Percentiles rank a stretch among this genome's conserved stretches.
These are phyloP conservation scores for Drosophila yooni DNA, from an alignment of 2,888 invertebrate genomes.

Conservation along the genomic window DNA sequence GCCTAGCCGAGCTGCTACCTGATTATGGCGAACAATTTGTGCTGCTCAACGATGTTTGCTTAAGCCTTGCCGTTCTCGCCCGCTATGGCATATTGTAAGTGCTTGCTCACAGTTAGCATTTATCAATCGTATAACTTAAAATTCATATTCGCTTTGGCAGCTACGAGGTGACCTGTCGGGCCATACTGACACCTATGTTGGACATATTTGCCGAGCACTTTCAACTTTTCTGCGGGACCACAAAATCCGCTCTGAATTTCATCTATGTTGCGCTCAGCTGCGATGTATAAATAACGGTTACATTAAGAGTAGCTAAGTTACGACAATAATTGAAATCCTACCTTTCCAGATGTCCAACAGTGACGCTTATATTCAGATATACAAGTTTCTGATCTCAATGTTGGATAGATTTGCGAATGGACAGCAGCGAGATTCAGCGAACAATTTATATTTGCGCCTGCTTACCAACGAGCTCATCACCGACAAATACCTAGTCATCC, in stretches of 20 bases:
- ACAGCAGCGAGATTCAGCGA: slow-evolving; percentile 27
- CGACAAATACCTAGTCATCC: slow-evolving; percentile 46
- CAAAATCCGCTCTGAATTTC: slow-evolving; percentile 48
- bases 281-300: slow-evolving; percentile 25
- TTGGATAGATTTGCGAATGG: slow-evolving; percentile 37
- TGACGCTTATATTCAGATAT: slow-evolving; percentile 27
- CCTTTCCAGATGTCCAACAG: slow-evolving; percentile 37
- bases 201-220: slow-evolving; percentile 48
- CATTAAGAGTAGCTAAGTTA: not conserved
- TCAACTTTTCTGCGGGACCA: slow-evolving; percentile 36
- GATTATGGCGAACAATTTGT: slow-evolving; percentile 1
- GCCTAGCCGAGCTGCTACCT: slow-evolving; percentile 48
- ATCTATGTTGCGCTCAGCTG: slow-evolving; percentile 34
- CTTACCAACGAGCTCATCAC: slow-evolving; percentile 60
- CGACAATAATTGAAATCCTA: not conserved
- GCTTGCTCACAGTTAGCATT: not conserved
- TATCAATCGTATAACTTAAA: not conserved
- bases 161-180: slow-evolving; percentile 33
- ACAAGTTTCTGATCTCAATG: slow-evolving; percentile 47
- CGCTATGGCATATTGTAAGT: slow-evolving; percentile 68
- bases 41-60: slow-evolving; percentile 40
- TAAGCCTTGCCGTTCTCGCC: slow-evolving; percentile 35
- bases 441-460: slow-evolving; percentile 47
- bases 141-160: slow-evolving; percentile 20
- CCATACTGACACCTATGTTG: slow-evolving; percentile 55